Percentiles rank a stretch among this genome's conserved stretches.
Conservation (phyloP, 2,888 invertebrate genomes). For the Noctua janthe region DNA sequence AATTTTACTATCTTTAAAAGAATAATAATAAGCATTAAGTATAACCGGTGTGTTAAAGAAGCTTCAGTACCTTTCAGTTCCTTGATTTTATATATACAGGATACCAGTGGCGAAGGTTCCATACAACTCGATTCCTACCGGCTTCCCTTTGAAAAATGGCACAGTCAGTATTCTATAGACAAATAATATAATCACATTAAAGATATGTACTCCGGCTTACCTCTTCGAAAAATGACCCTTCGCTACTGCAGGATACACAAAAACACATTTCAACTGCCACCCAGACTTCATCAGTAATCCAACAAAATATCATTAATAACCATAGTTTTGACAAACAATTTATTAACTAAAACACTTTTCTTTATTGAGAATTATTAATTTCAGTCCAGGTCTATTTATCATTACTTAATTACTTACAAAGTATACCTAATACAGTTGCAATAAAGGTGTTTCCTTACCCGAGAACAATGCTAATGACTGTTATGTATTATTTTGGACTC, state of each 20-base stretch:
- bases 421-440: slow-evolving; percentile 11
- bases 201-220: too few species aligned
- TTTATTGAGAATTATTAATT: slow-evolving; percentile 44
- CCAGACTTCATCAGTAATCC: slow-evolving; percentile 18
- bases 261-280: background rate
- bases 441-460: slow-evolving; percentile 9
- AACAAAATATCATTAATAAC: slow-evolving; percentile 54
- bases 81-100: background rate
- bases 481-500: slow-evolving; percentile 28
- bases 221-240: too few species aligned
- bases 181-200: too few species aligned
- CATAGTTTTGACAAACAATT: slow-evolving; percentile 54
- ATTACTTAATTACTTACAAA: slow-evolving; percentile 43
- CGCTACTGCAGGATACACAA: background rate
- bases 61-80: background rate
- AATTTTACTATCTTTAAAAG: background rate
- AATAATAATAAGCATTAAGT: background rate
- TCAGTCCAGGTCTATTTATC: slow-evolving; percentile 39
- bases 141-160: too few species aligned
- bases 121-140: too few species aligned
- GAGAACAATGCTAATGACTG: slow-evolving; percentile 33
- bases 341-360: slow-evolving; percentile 47
- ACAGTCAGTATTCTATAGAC: too few species aligned
- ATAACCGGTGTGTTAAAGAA: background rate
- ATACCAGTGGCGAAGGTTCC: too few species aligned